These are phyloP conservation scores for Gonioctena quinquepunctata DNA, from an alignment of 1,140 invertebrate species.

Conservation along the genomic window DNA sequence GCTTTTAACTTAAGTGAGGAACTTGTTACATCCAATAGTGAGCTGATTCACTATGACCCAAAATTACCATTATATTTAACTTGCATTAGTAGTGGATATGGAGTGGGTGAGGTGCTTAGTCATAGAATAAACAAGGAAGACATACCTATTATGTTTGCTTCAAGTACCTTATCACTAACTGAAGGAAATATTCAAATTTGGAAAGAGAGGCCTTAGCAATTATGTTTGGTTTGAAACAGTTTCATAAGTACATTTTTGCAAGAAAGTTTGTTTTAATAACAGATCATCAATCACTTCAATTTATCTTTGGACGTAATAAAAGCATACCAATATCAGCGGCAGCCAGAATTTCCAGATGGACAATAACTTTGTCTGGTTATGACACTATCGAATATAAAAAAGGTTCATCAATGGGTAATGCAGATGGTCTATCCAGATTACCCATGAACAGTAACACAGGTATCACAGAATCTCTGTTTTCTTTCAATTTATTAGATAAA, in stretches of 20 bases:
- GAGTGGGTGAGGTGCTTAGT: background rate
- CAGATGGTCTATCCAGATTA: background rate
- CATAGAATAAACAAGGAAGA: background rate
- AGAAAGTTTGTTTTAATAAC: background rate
- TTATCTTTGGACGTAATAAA: background rate
- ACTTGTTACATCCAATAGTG: constrained; percentile 31
- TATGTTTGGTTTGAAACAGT: constrained; percentile 35
- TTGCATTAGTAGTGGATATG: background rate
- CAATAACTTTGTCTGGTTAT: background rate
- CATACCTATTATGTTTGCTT: background rate
- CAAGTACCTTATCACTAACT: background rate
- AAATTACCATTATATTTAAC: constrained; percentile 35
- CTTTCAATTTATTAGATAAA: background rate
- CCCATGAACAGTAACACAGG: background rate
- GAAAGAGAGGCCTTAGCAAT: constrained; percentile 32
- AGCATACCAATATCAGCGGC: background rate
- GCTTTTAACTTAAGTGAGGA: constrained; percentile 47
- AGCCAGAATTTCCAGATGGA: background rate
- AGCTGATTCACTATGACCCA: constrained; percentile 47
- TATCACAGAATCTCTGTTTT: background rate
- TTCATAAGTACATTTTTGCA: constrained; percentile 32
- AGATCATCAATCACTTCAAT: background rate
- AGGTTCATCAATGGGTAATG: background rate
- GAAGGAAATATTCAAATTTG: background rate
- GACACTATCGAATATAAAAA: background rate